These are phyloP conservation scores for Gymnopithys bicolor DNA, from an alignment of 2,797 vertebrate species.

Conservation along the genomic window DNA sequence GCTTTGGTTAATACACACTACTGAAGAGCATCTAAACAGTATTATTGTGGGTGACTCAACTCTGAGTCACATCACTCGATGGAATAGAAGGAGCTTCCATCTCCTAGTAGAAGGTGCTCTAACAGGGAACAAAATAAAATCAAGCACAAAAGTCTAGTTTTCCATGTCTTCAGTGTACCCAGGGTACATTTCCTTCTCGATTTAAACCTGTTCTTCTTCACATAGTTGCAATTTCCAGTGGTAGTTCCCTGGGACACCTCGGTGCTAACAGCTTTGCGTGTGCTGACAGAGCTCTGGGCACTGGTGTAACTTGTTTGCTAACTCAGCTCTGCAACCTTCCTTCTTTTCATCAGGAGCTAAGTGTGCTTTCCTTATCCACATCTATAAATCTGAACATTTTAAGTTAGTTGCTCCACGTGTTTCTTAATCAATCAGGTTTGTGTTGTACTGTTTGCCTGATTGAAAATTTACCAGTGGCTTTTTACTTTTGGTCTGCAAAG, in stretches of 20 bases:
- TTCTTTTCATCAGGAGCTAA: neutral
- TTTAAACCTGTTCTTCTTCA: neutral
- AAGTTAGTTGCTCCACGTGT: neutral
- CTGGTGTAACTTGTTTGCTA: fast-evolving
- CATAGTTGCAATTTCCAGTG: neutral
- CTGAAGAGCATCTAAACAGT: neutral
- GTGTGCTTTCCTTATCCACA: neutral
- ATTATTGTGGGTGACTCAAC: neutral
- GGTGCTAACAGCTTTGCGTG: neutral
- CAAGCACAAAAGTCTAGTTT: neutral
- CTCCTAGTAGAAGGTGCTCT: neutral
- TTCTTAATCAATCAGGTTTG: neutral
- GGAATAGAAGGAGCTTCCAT: neutral
- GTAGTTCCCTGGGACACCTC: neutral
- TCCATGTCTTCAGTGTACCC: neutral
- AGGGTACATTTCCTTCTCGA: neutral
- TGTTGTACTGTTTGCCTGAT: neutral
- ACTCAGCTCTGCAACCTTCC: fast-evolving
- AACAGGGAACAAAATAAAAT: neutral
- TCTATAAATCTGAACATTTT: neutral
- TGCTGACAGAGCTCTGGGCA: neutral
- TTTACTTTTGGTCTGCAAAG: neutral
- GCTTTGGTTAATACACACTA: neutral
- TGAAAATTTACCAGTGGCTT: neutral
- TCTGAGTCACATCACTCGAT: neutral